Evolutionary conservation across 2,888 invertebrate species (phyloP), one percentile per base, ranked within the genome.

Genomic region (Himalopsyche japonica): DNA sequence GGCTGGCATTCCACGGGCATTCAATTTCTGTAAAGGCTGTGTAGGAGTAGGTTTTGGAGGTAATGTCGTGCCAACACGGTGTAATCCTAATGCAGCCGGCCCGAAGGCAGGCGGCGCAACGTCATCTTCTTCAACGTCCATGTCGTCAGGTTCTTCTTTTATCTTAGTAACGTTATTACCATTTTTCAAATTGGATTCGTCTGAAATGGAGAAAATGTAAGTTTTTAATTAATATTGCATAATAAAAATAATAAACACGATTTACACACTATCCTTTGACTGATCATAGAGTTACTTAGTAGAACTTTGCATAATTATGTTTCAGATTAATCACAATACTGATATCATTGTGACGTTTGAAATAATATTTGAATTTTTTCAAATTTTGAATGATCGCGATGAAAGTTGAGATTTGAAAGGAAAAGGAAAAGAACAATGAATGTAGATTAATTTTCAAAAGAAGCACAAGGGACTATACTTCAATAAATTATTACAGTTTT

Each of bases 1-100:
- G 6, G 96, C 97, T 82, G 98, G 98, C 97, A 97, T 97, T 77
- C 97, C 97, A 88, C 97, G 93, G 1, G 97, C 95, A 89, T 97
- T 97, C 1, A 97, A 91, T 87, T 96, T 95, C 90, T 96, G 95
- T n/a, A 95, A 94, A 34, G 96, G 96, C 89, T 95, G 95, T 47
- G 92, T 92, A 5, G 93, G 93, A 88, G 94, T 93, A 18, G 95
- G 95, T 89, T 94, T 94, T 83, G 95, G 95, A 85, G 95, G 95
- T 87, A 94, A 93, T 86, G 94, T 93, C 1, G 96, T 95, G 24
- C 97, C 97, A 76, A 97, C 96, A 89, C 97, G 93, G 88, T 96
- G 96, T 47, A 97, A 91, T 7, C 97, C 97, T 83, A 97, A 92
- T 70, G 96, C 95, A 78, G 96, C 97, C 76, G 96, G 95, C 3